Conservation (phyloP, 1,140 invertebrate species). For the Drosophila persimilis region DNA sequence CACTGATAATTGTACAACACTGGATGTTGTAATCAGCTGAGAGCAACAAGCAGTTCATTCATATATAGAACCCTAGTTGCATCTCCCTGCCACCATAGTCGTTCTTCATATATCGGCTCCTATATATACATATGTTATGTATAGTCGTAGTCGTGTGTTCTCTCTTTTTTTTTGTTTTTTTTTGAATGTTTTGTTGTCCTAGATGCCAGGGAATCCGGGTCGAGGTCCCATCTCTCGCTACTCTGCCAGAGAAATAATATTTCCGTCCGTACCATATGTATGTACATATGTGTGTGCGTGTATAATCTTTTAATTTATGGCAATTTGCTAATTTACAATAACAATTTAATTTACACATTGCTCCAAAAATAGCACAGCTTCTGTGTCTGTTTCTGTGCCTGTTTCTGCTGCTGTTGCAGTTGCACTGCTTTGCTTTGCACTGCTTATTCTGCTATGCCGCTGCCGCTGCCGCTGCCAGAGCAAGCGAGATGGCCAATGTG, state of each 20-base stretch:
- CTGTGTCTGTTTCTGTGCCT: constrained; percentile 1
- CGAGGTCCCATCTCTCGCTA: too few species aligned
- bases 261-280: neutral
- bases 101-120: too few species aligned
- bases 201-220: constrained; percentile 1
- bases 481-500: neutral
- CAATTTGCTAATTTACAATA: constrained; percentile 53
- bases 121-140: too few species aligned
- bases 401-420: neutral
- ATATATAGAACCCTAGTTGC: too few species aligned
- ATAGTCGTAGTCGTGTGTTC: too few species aligned
- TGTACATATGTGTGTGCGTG: neutral
- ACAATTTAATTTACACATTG: constrained; percentile 47
- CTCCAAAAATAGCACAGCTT: constrained; percentile 41
- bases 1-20: too few species aligned
- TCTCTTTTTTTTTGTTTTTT: too few species aligned
- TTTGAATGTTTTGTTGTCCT: too few species aligned
- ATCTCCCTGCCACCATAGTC: too few species aligned
- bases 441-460: neutral
- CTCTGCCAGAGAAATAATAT: too few species aligned
- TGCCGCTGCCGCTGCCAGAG: constrained; percentile 1
- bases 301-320: constrained; percentile 35
- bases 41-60: too few species aligned
- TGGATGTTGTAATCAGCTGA: too few species aligned
- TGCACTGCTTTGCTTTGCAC: neutral